Base-by-base conservation (phyloP, 2,797 vertebrate genomes). In the Sebastes cheni region DNA sequence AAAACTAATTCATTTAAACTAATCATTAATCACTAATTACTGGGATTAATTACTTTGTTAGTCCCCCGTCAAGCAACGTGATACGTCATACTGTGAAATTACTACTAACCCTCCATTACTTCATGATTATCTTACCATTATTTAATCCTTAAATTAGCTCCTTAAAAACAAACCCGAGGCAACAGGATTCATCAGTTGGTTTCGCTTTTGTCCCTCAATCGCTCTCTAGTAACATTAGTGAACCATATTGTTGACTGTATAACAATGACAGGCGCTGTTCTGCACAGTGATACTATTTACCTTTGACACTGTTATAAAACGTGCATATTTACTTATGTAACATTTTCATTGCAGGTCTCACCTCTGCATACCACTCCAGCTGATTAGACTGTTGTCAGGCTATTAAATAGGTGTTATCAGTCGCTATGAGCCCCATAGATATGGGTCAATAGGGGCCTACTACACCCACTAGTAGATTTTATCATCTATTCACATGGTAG, bases 291-390 rank as follows among this genome's bases (percentile, higher is more conserved):
- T 30, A 52, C 27, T 30, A 50, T 55, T 52, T 12, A 30, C 22
- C 66, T 32, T 59, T 65, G 8, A 62, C 14, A 4, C 42, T 46
- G 39, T 42, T 42, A 42, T 6, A 42, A 42, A 42, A 42, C 39
- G 0, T 42, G 13, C 39, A 42, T 42, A 42, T 42, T 42, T 42
- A 42, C 0, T 42, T 42, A 42, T 0, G 39, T 42, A 14, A 14
- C 13, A 42, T 42, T 42, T 42, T 14, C 13, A 42, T 4, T 34
- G 22, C 13, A 29, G 0, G 23, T 23, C 1, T 76, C 55, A 72
- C 42, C 18, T 58, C 29, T 52, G 25, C 22, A 61, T 62, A 23
- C 42, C 0, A 46, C 42, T 42, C 13, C 39, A 42, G 13, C 39
- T 13, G 39, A 42, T 42, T 42, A 42, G 39, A 42, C 13, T 42